Evolutionary conservation across 2,888 invertebrate species (phyloP), one percentile per base, ranked within the genome.

Genomic region (Thereva unica): DNA sequence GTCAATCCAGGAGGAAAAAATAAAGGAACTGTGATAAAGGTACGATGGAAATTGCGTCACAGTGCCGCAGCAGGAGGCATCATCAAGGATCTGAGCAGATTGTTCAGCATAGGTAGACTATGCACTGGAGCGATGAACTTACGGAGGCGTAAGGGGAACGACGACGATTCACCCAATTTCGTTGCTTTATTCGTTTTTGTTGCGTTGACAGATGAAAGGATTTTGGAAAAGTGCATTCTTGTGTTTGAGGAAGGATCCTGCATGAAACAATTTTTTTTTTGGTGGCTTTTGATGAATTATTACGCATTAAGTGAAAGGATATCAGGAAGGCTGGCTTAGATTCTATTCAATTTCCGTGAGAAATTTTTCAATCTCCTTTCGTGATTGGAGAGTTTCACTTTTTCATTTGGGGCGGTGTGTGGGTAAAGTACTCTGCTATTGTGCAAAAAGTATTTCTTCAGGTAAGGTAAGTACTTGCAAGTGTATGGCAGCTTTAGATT

Each of bases 271-370:
- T n/a, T 53, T n/a, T 53, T 23, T 23, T 23, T 23, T 23, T 23
- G 23, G 23, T 23, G 23, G 10, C n/a, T 10, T 56, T 56, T 9
- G 44, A 42, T 23, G 23, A 34, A 42, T 41, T 56, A 56, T 56
- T 56, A 34, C 55, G 55, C 9, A 41, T 56, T 42, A 56, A 5
- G 9, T 42, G 10, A 56, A n/a, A 42, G 35, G 6, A 56, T 35
- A 56, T 41, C 4, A 23, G 23, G 23, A 23, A 56, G 23, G 23
- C 4, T 44, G 4, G 3, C 4, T 6, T 56, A 5, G 35, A 42
- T 6, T 5, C 42, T 10, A 12, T 56, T 42, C 55, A 23, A 44
- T 41, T 41, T 56, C 42, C 55, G 44, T 56, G 55, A 12, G 55
- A 56, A 56, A 56, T 37, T 38, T 23, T 53, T 9, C 5, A 34